A percentile compares a stretch with the other conserved stretches of the same genome.
phyloP scores from a whole-genome alignment of 1,140 invertebrate species.

The Tachypleus tridentatus region DNA sequence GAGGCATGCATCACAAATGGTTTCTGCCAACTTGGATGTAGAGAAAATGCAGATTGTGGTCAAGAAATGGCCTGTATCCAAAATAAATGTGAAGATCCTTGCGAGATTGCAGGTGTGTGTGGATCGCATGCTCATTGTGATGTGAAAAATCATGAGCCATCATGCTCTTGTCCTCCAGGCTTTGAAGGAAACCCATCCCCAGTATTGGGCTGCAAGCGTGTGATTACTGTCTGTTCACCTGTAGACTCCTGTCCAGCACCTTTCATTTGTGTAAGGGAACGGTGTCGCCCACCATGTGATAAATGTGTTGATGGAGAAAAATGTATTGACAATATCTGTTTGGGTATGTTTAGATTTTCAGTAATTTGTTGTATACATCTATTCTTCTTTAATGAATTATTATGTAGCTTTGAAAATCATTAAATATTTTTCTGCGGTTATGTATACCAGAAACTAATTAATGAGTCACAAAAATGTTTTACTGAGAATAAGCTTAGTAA shows the following conservation, averaged over 20 bases:
- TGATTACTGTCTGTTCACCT: conserved; percentile 45
- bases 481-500: no score
- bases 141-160: conserved; percentile 44
- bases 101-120: conserved; percentile 56
- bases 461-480: no score
- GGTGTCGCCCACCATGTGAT: conserved; percentile 24
- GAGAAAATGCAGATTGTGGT: conserved; percentile 64
- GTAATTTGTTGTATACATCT: no score
- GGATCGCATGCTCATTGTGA: conserved; percentile 71
- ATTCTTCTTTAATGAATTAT: no score
- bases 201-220: conserved; percentile 70
- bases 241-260: conserved; percentile 23
- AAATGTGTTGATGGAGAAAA: conserved; percentile 26
- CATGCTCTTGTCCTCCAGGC: conserved; percentile 62
- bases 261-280: conserved; percentile 21
- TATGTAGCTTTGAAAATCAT: no score
- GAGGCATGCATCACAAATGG: conserved; percentile 63
- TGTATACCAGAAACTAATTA: no score
- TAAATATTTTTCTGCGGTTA: no score
- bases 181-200: conserved; percentile 73
- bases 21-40: conserved; percentile 64
- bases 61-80: conserved; percentile 62
- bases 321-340: conserved; percentile 18
- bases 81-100: conserved; percentile 70
- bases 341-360: no score